Percentiles rank a stretch among this genome's conserved stretches.
phyloP scores from a whole-genome alignment of 2,113 vertebrate genomes.

The Syngnathus typhle region DNA sequence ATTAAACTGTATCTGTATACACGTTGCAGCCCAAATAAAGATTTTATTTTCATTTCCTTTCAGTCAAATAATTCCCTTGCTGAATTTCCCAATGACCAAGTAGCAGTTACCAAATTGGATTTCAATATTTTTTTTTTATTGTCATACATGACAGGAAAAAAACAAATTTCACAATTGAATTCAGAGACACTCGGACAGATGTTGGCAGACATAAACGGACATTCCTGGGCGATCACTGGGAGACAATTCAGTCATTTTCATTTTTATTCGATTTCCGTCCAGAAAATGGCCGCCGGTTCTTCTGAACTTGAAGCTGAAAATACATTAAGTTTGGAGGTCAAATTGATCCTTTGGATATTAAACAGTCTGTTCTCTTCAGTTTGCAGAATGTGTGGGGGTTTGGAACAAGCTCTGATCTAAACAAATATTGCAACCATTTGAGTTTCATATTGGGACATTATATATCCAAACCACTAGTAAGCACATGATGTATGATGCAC shows the following conservation, averaged over 20 bases:
- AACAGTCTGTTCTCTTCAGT: not conserved
- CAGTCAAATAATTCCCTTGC: too few species aligned
- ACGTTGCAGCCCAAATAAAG: not conserved
- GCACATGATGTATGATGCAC: too few species aligned
- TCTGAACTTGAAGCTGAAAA: slow-evolving; percentile 70
- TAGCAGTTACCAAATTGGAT: not conserved
- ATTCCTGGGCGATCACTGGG: not conserved
- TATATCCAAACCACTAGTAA: not conserved
- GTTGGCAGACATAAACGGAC: not conserved
- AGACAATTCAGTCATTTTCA: slow-evolving; percentile 26
- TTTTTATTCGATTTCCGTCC: slow-evolving; percentile 20
- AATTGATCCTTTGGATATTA: not conserved
- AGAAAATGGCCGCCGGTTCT: slow-evolving; percentile 53
- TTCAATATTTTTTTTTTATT: not conserved
- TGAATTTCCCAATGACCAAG: not conserved
- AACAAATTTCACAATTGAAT: not conserved
- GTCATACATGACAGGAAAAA: not conserved
- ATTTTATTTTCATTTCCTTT: not conserved
- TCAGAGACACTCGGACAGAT: not conserved
- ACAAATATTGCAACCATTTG: not conserved
- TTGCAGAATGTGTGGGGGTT: too few species aligned
- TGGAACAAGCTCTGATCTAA: not conserved
- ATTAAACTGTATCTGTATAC: not conserved
- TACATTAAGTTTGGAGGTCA: not conserved
- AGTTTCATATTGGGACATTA: not conserved